A percentile compares a stretch with the other conserved stretches of the same genome.
phyloP scores from a whole-genome alignment of 2,113 vertebrate species.

The Phocoena phocoena region DNA sequence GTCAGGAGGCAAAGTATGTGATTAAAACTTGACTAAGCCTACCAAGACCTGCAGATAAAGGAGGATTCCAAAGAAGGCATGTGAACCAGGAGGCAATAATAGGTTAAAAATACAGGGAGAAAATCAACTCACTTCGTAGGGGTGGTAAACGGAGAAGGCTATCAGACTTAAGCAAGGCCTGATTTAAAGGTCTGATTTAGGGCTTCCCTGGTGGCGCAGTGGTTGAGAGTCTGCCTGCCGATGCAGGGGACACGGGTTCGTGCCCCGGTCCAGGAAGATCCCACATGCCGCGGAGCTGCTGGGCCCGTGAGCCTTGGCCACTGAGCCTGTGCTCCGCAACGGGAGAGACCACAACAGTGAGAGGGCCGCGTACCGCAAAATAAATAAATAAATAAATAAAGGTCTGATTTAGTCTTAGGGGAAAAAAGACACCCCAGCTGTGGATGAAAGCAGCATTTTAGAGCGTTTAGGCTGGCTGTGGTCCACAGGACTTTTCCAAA shows the following conservation, averaged over 20 bases:
- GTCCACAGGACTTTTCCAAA: background rate
- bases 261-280: too few species aligned
- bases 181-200: background rate
- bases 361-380: too few species aligned
- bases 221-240: too few species aligned
- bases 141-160: background rate
- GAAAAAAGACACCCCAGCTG: background rate
- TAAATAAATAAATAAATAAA: background rate
- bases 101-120: background rate
- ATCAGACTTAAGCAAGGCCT: background rate
- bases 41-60: background rate
- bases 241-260: too few species aligned
- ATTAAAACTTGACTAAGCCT: background rate
- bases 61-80: background rate
- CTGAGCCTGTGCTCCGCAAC: too few species aligned
- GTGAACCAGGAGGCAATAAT: background rate
- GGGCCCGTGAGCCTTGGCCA: too few species aligned
- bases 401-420: background rate
- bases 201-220: too few species aligned
- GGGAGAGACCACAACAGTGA: too few species aligned
- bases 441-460: slow-evolving; percentile 5
- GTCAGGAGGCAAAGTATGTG: background rate
- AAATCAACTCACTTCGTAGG: background rate
- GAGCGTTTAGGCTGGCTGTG: background rate
- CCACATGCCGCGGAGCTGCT: too few species aligned